Percentiles rank a stretch among this genome's conserved stretches.
These are phyloP conservation scores for Oriolus oriolus DNA, from an alignment of 2,113 vertebrate species.

Conservation along the genomic window DNA sequence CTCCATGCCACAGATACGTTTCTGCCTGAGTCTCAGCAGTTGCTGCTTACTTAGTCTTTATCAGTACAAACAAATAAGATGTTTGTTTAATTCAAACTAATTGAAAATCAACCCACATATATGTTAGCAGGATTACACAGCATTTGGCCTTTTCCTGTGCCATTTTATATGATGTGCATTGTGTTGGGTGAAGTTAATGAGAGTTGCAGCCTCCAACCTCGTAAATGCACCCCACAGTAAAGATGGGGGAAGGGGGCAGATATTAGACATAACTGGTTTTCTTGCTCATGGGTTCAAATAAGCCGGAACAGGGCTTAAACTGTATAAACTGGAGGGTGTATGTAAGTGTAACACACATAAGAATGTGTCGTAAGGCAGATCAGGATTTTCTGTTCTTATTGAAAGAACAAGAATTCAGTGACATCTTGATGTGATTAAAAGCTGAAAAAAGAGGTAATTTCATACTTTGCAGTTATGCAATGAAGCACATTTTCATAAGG, in stretches of 20 bases:
- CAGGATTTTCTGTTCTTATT: neutral
- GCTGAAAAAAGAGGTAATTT: neutral
- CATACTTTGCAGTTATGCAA: neutral
- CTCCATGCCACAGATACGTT: neutral
- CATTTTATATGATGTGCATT: neutral
- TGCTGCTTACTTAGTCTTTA: neutral
- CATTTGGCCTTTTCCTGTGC: neutral
- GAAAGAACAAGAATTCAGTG: neutral
- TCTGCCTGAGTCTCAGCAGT: neutral
- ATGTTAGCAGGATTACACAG: neutral
- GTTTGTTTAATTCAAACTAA: neutral
- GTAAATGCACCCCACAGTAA: neutral
- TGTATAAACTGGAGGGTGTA: neutral
- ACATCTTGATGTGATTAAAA: neutral
- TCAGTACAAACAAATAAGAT: neutral
- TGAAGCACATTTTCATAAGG: neutral
- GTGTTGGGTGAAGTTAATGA: neutral
- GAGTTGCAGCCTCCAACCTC: neutral
- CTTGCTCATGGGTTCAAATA: neutral
- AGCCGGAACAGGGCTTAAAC: neutral
- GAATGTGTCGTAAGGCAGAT: neutral
- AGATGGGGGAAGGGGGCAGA: neutral
- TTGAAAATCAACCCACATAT: neutral
- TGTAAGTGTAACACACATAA: neutral
- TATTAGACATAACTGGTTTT: neutral